A percentile compares a stretch with the other conserved stretches of the same genome.
Evolutionary conservation across 64 coral and sea anemone genomes (phyloP).

Genomic region (Acropora tenuis): DNA sequence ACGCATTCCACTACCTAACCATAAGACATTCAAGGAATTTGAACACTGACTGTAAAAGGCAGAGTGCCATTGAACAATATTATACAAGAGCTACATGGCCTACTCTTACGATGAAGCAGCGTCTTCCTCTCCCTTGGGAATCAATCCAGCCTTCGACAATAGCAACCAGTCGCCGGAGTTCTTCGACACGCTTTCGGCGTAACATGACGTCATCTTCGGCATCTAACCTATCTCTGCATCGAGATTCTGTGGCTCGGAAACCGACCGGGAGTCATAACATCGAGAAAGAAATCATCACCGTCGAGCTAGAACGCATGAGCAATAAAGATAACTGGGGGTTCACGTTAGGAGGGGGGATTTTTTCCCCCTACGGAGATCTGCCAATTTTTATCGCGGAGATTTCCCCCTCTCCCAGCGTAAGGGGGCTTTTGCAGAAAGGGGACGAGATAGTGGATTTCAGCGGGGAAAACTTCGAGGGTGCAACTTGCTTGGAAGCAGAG

Average conservation of each 20-base stretch:
- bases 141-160: slow-evolving; percentile 41
- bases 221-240: slow-evolving; percentile 11
- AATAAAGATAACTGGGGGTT: slow-evolving; percentile 42
- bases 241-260: slow-evolving; percentile 20
- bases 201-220: slow-evolving; percentile 18
- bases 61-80: not conserved
- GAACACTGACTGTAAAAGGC: not conserved
- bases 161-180: slow-evolving; percentile 38
- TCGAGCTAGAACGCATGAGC: slow-evolving; percentile 43
- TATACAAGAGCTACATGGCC: slow-evolving; percentile 76
- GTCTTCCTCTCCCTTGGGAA: slow-evolving; percentile 75
- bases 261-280: slow-evolving; percentile 47
- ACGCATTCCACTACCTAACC: not conserved
- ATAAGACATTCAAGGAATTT: slow-evolving; percentile 1
- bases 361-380: slow-evolving; percentile 78
- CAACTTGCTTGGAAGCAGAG: slow-evolving; percentile 73
- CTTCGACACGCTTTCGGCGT: slow-evolving; percentile 45
- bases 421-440: slow-evolving; percentile 53
- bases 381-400: slow-evolving; percentile 71
- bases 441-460: slow-evolving; percentile 75
- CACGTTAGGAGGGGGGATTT: slow-evolving; percentile 63
- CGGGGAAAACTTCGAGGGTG: slow-evolving; percentile 59
- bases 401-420: not conserved
- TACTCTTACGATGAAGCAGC: slow-evolving; percentile 25
- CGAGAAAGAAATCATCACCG: slow-evolving; percentile 57